Evolutionary conservation across 2,888 invertebrate species (phyloP).

Genomic region (Diadromus collaris): DNA sequence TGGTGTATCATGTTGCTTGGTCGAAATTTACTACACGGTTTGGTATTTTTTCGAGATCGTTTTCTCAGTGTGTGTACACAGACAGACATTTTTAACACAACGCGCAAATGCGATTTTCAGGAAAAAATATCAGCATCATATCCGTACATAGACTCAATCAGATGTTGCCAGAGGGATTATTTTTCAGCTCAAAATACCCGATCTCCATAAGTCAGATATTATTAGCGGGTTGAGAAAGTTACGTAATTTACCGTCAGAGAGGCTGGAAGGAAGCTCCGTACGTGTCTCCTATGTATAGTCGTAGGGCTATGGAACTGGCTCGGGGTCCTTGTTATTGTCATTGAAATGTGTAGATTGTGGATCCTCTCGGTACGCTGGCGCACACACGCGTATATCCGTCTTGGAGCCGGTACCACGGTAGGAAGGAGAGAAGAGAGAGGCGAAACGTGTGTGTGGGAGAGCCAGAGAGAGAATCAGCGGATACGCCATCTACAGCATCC

Average conservation of each 20-base stretch:
- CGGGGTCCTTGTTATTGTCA: conserved; percentile 70
- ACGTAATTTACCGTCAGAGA: neutral
- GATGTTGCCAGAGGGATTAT: neutral
- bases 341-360: conserved; percentile 69
- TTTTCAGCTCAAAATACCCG: neutral
- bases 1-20: no score
- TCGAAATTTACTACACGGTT: no score
- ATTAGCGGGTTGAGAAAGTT: neutral
- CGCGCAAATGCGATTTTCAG: no score
- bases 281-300: neutral
- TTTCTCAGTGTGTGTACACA: no score
- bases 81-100: no score
- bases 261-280: conserved; percentile 1
- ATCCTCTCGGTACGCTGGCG: conserved; percentile 31
- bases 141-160: neutral
- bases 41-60: no score
- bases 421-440: conserved; percentile 27
- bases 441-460: conserved; percentile 31
- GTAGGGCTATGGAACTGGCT: conserved; percentile 34
- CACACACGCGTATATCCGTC: conserved; percentile 56
- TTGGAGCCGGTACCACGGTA: conserved; percentile 50
- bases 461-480: conserved; percentile 57
- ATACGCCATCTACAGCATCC: conserved; percentile 69
- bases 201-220: neutral
- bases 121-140: no score